Base-by-base conservation (phyloP, 2,797 vertebrate species). In the Tenualosa thibaudeaui region DNA sequence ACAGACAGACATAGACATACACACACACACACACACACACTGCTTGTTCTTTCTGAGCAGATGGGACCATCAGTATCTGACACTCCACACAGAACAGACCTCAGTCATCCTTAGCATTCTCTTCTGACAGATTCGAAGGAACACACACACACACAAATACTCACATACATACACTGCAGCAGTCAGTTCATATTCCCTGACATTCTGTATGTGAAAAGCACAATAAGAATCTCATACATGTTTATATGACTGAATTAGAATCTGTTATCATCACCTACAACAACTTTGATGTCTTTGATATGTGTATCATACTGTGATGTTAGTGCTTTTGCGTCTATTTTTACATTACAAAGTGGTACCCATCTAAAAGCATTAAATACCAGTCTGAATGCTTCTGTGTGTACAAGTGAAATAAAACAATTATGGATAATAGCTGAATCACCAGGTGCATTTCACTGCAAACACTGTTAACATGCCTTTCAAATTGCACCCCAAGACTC, bases 11-110 rank as follows among this genome's bases (percentile, higher is more conserved):
- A 50, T n/a, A 65, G 81, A 83, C 43, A 84, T 49, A 82, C 37
- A 85, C 26, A 84, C 60, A 31, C 5, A 81, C 37, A 71, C 81
- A 58, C 84, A 84, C 68, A 43, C 68, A 75, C 37, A 85, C 50
- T 58, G 68, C 85, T 37, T 49, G 50, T 12, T 51, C 58, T 65
- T 51, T 37, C 31, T 37, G 65, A 71, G 31, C 65, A 71, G 65
- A 37, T 71, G 65, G 65, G 65, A 37, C 31, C 31, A 40, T 71
- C 65, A 71, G 65, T 71, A 71, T 71, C 26, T 37, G 65, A 37
- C 65, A 40, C 65, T 37, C 65, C 4, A 37, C 31, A 6, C 26
- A 40, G 65, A 71, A 37, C 65, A 68, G 65, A 10, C 65, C 31
- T 68, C 31, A 71, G 65, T 71, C 65, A 71, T 71, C 65, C 3